phyloP scores from a whole-genome alignment of 2,113 vertebrate genomes.

The Lathamus discolor region DNA sequence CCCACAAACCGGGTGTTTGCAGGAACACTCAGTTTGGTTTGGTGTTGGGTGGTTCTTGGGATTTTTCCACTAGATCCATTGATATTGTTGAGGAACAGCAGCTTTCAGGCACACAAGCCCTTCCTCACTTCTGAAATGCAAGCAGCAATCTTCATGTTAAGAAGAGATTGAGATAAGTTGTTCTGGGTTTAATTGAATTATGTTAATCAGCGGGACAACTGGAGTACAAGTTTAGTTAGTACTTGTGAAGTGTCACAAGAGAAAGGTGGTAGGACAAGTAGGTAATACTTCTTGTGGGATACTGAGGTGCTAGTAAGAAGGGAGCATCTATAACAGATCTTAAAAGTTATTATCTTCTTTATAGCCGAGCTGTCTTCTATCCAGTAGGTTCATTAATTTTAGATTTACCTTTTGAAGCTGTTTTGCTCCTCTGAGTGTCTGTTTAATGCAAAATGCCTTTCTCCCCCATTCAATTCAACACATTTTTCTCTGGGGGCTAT shows the following conservation, averaged over 20 bases:
- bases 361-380: neutral
- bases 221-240: neutral
- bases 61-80: neutral
- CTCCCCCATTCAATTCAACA: neutral
- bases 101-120: neutral
- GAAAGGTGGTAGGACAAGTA: neutral
- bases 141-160: neutral
- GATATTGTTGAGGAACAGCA: neutral
- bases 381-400: neutral
- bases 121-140: neutral
- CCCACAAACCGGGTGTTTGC: neutral
- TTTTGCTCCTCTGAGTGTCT: neutral
- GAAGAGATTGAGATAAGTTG: neutral
- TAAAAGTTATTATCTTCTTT: neutral
- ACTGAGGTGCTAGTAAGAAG: neutral
- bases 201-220: neutral
- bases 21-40: neutral
- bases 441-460: neutral
- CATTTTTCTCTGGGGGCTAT: neutral
- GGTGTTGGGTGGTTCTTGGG: neutral
- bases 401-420: neutral
- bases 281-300: neutral
- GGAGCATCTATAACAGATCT: neutral
- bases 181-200: neutral
- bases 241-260: neutral